These are phyloP conservation scores for Cinara cedri DNA, from an alignment of 2,888 invertebrate species.

Conservation along the genomic window DNA sequence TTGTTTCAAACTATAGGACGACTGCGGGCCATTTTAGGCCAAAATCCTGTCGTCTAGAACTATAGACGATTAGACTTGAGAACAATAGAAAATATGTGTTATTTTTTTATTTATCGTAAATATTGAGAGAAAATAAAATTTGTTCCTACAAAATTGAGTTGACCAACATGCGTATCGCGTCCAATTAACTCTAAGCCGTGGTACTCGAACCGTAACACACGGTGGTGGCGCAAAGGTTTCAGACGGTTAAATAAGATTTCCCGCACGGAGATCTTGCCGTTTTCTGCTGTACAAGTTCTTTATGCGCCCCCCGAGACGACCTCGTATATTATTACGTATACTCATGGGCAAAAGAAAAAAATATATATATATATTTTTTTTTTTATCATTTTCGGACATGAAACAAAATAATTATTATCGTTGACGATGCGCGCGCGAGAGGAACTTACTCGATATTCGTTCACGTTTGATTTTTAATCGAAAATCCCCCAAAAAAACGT, in stretches of 20 bases:
- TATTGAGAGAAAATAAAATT: too few relatives aligned
- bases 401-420: not conserved
- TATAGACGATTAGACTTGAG: too few relatives aligned
- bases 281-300: slow-evolving; percentile 22
- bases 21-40: too few relatives aligned
- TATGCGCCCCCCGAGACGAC: slow-evolving; percentile 34
- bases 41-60: too few relatives aligned
- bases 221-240: slow-evolving; percentile 6
- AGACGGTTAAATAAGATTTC: slow-evolving; percentile 51
- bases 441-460: not conserved
- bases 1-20: too few relatives aligned
- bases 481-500: slow-evolving; percentile 8
- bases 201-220: slow-evolving; percentile 43
- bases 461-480: not conserved
- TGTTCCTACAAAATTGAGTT: slow-evolving; percentile 32
- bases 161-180: slow-evolving; percentile 50
- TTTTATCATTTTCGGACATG: slow-evolving; percentile 45
- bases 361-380: too few relatives aligned
- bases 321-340: not conserved
- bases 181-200: slow-evolving; percentile 39
- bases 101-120: too few relatives aligned
- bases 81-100: too few relatives aligned
- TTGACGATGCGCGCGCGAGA: too few relatives aligned
- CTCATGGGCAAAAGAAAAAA: slow-evolving; percentile 8
- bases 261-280: slow-evolving; percentile 12